These are phyloP conservation scores for Gonocerus acuteangulatus DNA, from an alignment of 2,888 invertebrate genomes.

Conservation along the genomic window DNA sequence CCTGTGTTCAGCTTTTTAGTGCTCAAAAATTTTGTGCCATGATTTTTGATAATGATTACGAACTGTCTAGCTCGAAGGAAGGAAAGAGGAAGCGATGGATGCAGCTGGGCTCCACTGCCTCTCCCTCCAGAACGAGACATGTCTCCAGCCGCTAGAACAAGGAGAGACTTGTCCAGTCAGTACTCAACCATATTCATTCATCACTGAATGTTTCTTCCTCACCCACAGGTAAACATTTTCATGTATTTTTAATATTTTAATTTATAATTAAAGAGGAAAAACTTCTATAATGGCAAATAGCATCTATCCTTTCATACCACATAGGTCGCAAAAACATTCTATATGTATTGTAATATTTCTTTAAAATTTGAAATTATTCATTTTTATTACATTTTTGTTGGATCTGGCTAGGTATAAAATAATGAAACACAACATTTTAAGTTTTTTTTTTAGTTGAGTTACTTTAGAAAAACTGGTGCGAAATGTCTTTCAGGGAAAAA, in stretches of 20 bases:
- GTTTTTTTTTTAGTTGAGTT: too few species aligned
- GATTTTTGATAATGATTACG: too few species aligned
- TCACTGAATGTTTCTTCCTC: conserved; percentile 86
- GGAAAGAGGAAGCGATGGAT: conserved; percentile 45
- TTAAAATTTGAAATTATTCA: too few species aligned
- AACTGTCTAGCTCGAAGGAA: too few species aligned
- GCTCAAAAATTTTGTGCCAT: too few species aligned
- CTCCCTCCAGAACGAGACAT: conserved; percentile 67
- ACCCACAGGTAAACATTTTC: conserved; percentile 62
- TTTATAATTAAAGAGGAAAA: neutral
- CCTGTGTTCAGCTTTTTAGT: too few species aligned
- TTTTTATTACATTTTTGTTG: too few species aligned
- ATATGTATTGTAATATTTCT: neutral
- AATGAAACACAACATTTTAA: too few species aligned
- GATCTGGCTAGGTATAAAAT: too few species aligned
- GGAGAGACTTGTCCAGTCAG: conserved; percentile 36
- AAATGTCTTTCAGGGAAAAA: too few species aligned
- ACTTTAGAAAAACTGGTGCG: too few species aligned
- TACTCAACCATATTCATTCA: conserved; percentile 53
- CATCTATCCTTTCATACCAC: neutral
- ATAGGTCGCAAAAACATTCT: neutral
- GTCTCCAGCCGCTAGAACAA: conserved; percentile 59
- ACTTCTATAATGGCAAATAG: neutral
- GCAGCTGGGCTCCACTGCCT: conserved; percentile 58
- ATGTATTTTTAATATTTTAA: neutral